Evolutionary conservation across 92 coral and sea anemone genomes (phyloP), one percentile per base, ranked within the genome.

Genomic region (Paragorgia papillata): DNA sequence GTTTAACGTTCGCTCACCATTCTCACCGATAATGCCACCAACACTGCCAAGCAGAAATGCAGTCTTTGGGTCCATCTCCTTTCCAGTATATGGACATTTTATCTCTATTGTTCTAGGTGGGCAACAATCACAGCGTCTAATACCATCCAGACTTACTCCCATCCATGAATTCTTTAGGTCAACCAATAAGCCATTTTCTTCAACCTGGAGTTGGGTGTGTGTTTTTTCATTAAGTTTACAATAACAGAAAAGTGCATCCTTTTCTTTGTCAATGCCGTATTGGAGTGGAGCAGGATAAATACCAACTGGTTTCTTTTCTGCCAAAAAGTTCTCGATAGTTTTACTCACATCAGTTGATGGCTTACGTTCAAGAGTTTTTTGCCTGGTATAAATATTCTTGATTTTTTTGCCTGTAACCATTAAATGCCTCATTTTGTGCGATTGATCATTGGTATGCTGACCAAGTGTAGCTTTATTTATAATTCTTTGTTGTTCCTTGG

Each of bases 261-360:
- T 30, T 76, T 84, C 84, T 29, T 84, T 79, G 30, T 84, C 88
- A 50, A 51, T 34, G 26, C 81, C 88, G 69, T 84, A 79, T 26
- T 79, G 55, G 19, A 74, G 73, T 31, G 67, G 49, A 39, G 13
- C 58, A 37, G 58, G 30, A 30, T 68, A 35, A 1, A 68, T 65
- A 14, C 18, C 43, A 28, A 27, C 69, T 34, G 66, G 55, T 31
- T 55, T 28, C 51, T 57, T 51, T 34, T 17, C 74, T 61, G 62
- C 14, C 46, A 62, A 39, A 59, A 81, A 63, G 21, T 73, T 81
- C 24, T 62, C 37, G 13, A 62, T 57, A 12, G 85, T 81, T 39
- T 44, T 41, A 17, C 46, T 54, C 0, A 69, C 53, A 44, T 68
- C 68, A 24, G 78, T 68, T 26, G 25, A 54, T 31, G 70, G 84